Evolutionary conservation across 2,888 invertebrate genomes (phyloP).

Genomic region (Ectemnius continuus): DNA sequence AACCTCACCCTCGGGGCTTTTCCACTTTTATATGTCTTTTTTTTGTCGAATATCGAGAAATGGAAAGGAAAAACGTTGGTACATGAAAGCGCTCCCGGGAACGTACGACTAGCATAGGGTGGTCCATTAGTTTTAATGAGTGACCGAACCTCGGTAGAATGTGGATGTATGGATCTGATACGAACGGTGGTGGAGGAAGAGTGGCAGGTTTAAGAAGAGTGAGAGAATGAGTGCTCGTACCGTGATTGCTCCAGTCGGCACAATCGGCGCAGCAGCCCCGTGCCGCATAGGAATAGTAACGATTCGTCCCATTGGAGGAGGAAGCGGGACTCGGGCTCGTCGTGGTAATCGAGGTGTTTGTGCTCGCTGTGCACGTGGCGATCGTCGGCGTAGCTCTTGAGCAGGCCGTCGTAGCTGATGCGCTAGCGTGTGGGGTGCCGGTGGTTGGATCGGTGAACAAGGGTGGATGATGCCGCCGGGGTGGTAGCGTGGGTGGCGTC

Average conservation of each 20-base stretch:
- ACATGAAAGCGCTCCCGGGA: too few species aligned
- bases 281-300: slow-evolving; percentile 73
- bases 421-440: slow-evolving; percentile 57
- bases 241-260: slow-evolving; percentile 75
- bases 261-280: slow-evolving; percentile 75
- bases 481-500: slow-evolving; percentile 82
- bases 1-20: background rate
- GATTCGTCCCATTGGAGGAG: slow-evolving; percentile 70
- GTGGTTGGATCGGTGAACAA: slow-evolving; percentile 61
- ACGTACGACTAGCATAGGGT: too few species aligned
- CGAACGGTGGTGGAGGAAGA: slow-evolving; percentile 7
- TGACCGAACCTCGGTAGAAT: too few species aligned
- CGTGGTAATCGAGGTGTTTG: slow-evolving; percentile 65
- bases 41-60: too few species aligned
- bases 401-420: slow-evolving; percentile 55
- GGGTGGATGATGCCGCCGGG: slow-evolving; percentile 77
- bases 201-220: slow-evolving; percentile 7
- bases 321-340: slow-evolving; percentile 71
- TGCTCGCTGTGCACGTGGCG: slow-evolving; percentile 66
- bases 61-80: too few species aligned
- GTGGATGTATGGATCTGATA: too few species aligned
- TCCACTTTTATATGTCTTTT: too few species aligned
- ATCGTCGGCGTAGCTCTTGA: slow-evolving; percentile 70
- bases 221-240: slow-evolving; percentile 61
- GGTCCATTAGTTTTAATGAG: too few species aligned